Base-by-base conservation (phyloP, 1,140 invertebrate species). In the Trachelipus rathkii region DNA sequence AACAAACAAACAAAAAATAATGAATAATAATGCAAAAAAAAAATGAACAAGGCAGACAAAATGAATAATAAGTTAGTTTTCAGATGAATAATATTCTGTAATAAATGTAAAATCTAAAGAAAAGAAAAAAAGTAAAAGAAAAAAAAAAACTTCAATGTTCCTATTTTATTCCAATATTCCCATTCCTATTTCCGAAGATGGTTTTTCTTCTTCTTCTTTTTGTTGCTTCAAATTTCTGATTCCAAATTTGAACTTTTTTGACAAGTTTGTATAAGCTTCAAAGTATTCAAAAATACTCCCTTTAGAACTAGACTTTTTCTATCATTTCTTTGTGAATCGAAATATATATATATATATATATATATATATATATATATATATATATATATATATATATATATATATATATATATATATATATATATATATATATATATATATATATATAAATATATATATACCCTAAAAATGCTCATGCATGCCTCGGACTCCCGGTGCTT, bases 331-430 rank as follows among this genome's bases (percentile, higher is more conserved):
- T 19, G 50, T 60, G 11, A 60, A 60, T 13, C 50, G 2, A 33
- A 60, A 60, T 60, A 60, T 60, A 15, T 60, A 60, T 13, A 13
- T 60, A 60, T 60, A 60, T 60, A 60, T 19, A 60, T 60, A 13
- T 60, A 60, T 19, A 60, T 60, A 15, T 60, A 19, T 15, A 60
- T 60, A 60, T 60, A 60, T 60, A 60, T 60, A 60, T 60, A 60
- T 60, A 60, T 60, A 60, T 33, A 60, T 60, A 60, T 60, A 60
- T 60, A 60, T 60, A 60, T 60, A 60, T 60, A 60, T 60, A 60
- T 60, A 60, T 60, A 60, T 60, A 60, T 60, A 60, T 60, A 60
- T 60, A 60, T 60, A 60, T 60, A 60, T 60, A 60, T 33, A 33
- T 33, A 33, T 33, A 33, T 33, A 33, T 33, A 33, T 33, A 33